Evolutionary conservation across 1,140 invertebrate species (phyloP).

Genomic region (Drosophila sp.): DNA sequence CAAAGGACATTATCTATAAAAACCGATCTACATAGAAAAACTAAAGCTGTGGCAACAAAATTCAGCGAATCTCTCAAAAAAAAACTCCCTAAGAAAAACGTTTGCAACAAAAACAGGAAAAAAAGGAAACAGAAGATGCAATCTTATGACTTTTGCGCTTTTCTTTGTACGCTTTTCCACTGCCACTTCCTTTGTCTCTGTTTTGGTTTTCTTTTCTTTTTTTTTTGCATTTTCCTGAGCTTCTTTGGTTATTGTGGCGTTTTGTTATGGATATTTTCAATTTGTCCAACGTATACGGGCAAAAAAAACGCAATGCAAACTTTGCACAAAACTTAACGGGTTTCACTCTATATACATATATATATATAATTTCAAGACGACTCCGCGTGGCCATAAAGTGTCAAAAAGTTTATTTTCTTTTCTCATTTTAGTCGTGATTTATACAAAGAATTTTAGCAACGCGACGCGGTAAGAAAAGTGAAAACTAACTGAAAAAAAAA

Average conservation of each 20-base stretch:
- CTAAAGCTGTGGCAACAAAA: too few species aligned
- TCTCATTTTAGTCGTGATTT: slow-evolving; percentile 18
- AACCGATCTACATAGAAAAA: too few species aligned
- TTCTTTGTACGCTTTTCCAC: not conserved
- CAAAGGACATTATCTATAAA: too few species aligned
- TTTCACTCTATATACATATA: not conserved
- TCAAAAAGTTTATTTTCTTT: slow-evolving; percentile 25
- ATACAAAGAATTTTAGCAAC: slow-evolving; percentile 9
- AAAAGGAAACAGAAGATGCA: not conserved
- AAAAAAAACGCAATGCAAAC: not conserved
- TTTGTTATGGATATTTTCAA: slow-evolving; percentile 13
- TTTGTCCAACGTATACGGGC: slow-evolving; percentile 1
- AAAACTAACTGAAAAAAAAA: slow-evolving; percentile 14
- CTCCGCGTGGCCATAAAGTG: slow-evolving; percentile 22
- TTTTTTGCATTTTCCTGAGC: not conserved
- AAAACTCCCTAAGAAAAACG: not conserved
- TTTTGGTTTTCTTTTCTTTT: not conserved
- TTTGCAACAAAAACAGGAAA: not conserved
- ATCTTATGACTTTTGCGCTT: slow-evolving; percentile 9
- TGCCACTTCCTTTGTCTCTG: not conserved
- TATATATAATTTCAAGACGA: not conserved
- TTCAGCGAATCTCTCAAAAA: not conserved
- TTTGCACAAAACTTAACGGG: slow-evolving; percentile 5
- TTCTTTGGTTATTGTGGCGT: slow-evolving; percentile 3
- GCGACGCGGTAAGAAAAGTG: slow-evolving; percentile 1